A percentile compares a stretch with the other conserved stretches of the same genome.
These are phyloP conservation scores for Tribolium freemani DNA, from an alignment of 2,888 invertebrate genomes.

Conservation along the genomic window DNA sequence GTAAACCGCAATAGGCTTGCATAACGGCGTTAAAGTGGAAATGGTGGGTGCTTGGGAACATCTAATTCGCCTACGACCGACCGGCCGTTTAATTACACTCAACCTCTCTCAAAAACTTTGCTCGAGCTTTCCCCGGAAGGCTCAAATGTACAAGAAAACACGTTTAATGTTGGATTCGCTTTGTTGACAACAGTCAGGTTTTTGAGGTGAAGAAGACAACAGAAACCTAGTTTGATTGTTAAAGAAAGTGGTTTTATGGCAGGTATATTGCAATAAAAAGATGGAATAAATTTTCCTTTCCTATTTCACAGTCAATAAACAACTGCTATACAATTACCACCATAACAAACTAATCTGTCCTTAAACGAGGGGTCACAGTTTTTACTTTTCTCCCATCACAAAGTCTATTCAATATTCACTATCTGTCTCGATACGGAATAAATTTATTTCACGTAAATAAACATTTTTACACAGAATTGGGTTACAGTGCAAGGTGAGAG, in stretches of 20 bases:
- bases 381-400: background rate
- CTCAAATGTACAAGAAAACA: background rate
- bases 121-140: conserved; percentile 34
- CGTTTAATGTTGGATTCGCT: background rate
- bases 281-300: conserved; percentile 21
- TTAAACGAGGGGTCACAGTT: conserved; percentile 7
- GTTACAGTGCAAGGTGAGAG: conserved; percentile 39
- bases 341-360: background rate
- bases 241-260: conserved; percentile 19
- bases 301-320: conserved; percentile 25
- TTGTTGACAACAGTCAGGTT: background rate
- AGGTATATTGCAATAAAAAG: background rate
- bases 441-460: background rate
- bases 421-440: background rate
- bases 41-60: conserved; percentile 22
- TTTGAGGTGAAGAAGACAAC: conserved; percentile 1
- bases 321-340: conserved; percentile 6
- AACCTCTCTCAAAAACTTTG: conserved; percentile 15
- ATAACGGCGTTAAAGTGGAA: conserved; percentile 25
- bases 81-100: conserved; percentile 9
- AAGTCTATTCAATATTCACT: background rate
- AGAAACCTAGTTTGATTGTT: conserved; percentile 7
- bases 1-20: conserved; percentile 34
- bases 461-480: background rate
- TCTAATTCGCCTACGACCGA: conserved; percentile 26